Conservation (phyloP, 2,797 vertebrate genomes). For the Trachops cirrhosus region DNA sequence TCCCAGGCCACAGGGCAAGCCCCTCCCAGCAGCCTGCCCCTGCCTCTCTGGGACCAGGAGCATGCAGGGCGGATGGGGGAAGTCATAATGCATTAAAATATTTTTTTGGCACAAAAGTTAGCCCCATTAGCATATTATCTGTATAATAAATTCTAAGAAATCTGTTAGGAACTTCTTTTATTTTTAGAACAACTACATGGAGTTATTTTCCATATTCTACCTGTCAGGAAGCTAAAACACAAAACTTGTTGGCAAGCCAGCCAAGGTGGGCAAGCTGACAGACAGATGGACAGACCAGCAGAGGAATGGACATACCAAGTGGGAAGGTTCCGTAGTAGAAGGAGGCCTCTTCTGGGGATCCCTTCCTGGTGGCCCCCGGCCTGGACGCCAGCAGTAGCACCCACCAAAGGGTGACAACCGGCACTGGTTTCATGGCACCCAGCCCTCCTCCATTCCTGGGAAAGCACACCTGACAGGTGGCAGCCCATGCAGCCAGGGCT, state of each 20-base stretch:
- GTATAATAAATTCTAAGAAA: not conserved
- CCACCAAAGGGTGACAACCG: conserved; percentile 79
- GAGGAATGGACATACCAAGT: conserved; percentile 83
- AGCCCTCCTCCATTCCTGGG: conserved; percentile 37
- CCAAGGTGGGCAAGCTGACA: not conserved
- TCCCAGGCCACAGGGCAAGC: not conserved
- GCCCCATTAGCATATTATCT: not conserved
- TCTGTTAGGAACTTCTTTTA: not conserved
- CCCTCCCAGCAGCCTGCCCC: not conserved
- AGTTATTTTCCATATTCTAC: not conserved
- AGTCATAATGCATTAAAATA: not conserved
- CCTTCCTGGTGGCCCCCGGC: conserved; percentile 87
- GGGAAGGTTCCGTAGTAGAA: conserved; percentile 98
- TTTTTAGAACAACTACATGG: not conserved
- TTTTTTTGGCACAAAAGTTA: not conserved
- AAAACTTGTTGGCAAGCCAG: not conserved
- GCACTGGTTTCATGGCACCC: conserved; percentile 71
- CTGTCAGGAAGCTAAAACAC: not conserved
- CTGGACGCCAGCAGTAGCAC: conserved; percentile 84
- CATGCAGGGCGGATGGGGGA: not conserved
- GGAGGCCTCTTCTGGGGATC: conserved; percentile 90
- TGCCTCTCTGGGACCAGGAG: not conserved
- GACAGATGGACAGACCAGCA: not conserved
- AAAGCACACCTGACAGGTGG: conserved; percentile 76
- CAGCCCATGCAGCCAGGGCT: not conserved